Evolutionary conservation across 2,113 vertebrate genomes (phyloP).

Genomic region (Zingel zingel): DNA sequence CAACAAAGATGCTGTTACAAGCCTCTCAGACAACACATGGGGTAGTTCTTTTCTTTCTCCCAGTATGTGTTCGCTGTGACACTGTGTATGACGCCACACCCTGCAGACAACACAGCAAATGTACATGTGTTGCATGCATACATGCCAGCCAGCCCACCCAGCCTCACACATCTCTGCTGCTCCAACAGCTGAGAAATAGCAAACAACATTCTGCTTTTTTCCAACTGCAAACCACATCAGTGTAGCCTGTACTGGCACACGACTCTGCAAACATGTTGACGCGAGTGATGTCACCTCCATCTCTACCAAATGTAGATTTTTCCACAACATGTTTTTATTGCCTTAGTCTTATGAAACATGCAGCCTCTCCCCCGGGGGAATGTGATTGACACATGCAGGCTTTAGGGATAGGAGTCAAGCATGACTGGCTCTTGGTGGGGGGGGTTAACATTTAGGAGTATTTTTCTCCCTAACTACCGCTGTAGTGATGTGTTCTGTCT

Average conservation of each 20-base stretch:
- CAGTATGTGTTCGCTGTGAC: conserved; percentile 64
- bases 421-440: conserved; percentile 72
- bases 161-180: conserved; percentile 53
- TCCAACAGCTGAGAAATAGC: conserved; percentile 43
- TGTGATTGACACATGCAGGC: conserved; percentile 79
- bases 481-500: conserved; percentile 59
- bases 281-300: conserved; percentile 72
- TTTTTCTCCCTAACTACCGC: conserved; percentile 66
- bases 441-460: conserved; percentile 67
- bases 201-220: conserved; percentile 58
- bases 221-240: conserved; percentile 74
- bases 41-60: conserved; percentile 53
- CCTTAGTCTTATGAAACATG: conserved; percentile 72
- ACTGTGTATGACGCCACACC: conserved; percentile 65
- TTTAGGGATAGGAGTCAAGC: conserved; percentile 77
- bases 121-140: conserved; percentile 64
- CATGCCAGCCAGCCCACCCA: conserved; percentile 49
- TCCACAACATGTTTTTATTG: conserved; percentile 79
- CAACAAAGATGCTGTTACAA: conserved; percentile 58
- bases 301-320: conserved; percentile 77
- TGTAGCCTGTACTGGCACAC: conserved; percentile 47
- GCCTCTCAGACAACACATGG: conserved; percentile 60
- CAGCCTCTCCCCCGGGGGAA: conserved; percentile 73
- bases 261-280: conserved; percentile 72
- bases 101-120: conserved; percentile 63